Percentiles rank a stretch among this genome's conserved stretches.
phyloP scores from a whole-genome alignment of 2,113 vertebrate genomes.

The Chloropsis cyanopogon region DNA sequence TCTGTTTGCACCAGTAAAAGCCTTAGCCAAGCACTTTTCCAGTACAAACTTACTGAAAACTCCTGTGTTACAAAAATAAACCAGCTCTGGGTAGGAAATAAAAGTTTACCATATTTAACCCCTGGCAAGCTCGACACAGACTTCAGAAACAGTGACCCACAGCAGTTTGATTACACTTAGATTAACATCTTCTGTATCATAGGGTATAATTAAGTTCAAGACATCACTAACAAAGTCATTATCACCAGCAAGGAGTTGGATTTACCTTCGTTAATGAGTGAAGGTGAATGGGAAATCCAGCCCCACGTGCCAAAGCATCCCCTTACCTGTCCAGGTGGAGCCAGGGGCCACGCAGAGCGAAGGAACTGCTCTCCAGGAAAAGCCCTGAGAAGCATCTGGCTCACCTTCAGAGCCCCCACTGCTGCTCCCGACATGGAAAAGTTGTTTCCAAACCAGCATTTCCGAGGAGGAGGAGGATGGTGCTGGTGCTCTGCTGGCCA shows the following conservation, averaged over 20 bases:
- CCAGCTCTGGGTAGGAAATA: neutral
- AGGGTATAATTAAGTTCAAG: neutral
- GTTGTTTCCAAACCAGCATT: neutral
- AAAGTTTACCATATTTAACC: neutral
- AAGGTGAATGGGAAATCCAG: neutral
- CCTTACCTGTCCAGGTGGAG: neutral
- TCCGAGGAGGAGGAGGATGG: neutral
- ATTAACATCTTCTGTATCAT: neutral
- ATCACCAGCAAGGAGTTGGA: neutral
- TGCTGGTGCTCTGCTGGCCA: neutral
- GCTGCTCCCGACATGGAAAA: neutral
- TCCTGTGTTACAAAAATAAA: conserved; percentile 24
- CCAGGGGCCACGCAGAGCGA: neutral
- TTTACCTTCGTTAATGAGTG: no score
- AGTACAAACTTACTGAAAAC: conserved; percentile 4
- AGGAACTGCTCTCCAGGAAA: neutral
- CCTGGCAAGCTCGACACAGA: neutral
- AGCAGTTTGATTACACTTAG: neutral
- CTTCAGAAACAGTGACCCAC: neutral
- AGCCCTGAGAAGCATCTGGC: no score
- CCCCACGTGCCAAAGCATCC: neutral
- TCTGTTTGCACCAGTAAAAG: conserved; percentile 27
- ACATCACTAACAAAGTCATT: neutral
- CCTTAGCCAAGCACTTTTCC: conserved; percentile 55
- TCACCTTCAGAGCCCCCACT: neutral